Evolutionary conservation across 2,113 vertebrate species (phyloP).

Genomic region (Thalassoma bifasciatum): DNA sequence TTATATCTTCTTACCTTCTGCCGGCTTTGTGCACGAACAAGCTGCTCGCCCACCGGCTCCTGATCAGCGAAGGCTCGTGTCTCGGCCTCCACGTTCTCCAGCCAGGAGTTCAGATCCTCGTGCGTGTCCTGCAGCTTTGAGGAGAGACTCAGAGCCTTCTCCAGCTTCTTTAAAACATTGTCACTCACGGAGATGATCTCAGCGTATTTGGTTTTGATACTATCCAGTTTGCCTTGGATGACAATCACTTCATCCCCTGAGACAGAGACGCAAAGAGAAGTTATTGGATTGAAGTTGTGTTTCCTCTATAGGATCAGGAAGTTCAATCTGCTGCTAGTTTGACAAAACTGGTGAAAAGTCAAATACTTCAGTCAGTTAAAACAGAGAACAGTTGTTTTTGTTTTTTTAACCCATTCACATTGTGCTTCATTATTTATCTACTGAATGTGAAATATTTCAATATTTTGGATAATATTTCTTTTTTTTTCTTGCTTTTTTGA

Average conservation of each 20-base stretch:
- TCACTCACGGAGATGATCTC: constrained; percentile 91
- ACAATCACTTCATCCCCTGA: constrained; percentile 96
- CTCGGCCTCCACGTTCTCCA: constrained; percentile 88
- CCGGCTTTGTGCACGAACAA: constrained; percentile 85
- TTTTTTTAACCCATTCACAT: too few relatives aligned
- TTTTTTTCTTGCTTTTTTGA: too few relatives aligned
- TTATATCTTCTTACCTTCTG: constrained; percentile 85
- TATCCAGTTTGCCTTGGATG: constrained; percentile 96
- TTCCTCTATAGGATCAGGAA: background rate
- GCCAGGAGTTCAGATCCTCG: constrained; percentile 87
- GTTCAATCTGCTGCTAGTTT: background rate
- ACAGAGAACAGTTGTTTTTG: too few relatives aligned
- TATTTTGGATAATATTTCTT: too few relatives aligned
- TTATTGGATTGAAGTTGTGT: background rate
- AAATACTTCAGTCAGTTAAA: too few relatives aligned
- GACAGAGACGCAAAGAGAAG: background rate
- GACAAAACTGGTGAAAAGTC: too few relatives aligned
- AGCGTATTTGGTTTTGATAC: constrained; percentile 93
- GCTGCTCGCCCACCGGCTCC: constrained; percentile 83
- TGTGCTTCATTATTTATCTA: too few relatives aligned
- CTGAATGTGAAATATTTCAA: too few relatives aligned
- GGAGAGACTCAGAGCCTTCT: constrained; percentile 88
- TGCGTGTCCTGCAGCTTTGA: constrained; percentile 85
- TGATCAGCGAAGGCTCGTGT: constrained; percentile 83
- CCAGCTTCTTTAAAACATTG: constrained; percentile 88